Percentiles rank a stretch among this genome's conserved stretches.
phyloP scores from a whole-genome alignment of 2,888 invertebrate species.

The Agrilus biguttatus region DNA sequence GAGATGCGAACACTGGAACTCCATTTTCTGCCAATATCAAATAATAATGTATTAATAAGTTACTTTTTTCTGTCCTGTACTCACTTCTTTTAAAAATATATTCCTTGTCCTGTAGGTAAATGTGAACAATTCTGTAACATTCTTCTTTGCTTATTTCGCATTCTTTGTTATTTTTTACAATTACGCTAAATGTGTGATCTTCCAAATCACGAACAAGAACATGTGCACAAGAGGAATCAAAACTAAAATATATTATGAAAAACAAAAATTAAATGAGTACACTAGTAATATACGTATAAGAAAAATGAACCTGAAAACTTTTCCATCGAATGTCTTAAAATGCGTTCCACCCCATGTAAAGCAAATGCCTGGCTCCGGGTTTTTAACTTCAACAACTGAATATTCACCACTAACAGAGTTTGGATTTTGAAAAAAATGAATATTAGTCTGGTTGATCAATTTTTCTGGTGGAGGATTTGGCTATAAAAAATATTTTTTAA shows the following conservation, averaged over 20 bases:
- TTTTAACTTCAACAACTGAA: conserved; percentile 15
- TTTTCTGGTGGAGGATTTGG: background rate
- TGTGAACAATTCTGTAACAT: conserved; percentile 37
- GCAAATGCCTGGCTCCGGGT: conserved; percentile 54
- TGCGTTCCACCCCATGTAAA: conserved; percentile 70
- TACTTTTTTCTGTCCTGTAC: conserved; percentile 28
- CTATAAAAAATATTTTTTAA: background rate
- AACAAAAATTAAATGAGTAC: conserved; percentile 6
- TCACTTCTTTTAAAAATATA: conserved; percentile 34
- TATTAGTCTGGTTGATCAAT: conserved; percentile 5
- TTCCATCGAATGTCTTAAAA: conserved; percentile 75
- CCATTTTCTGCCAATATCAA: conserved; percentile 13
- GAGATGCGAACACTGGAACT: conserved; percentile 15
- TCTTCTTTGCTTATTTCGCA: conserved; percentile 35
- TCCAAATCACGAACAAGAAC: conserved; percentile 53
- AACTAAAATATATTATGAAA: conserved; percentile 35
- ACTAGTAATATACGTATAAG: background rate
- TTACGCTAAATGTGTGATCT: conserved; percentile 57
- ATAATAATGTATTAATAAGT: conserved; percentile 12
- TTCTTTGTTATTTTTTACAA: conserved; percentile 37
- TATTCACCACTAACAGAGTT: background rate
- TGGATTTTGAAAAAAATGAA: background rate
- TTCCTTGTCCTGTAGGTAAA: conserved; percentile 57
- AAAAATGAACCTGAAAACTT: conserved; percentile 46
- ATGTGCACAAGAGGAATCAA: conserved; percentile 63